Evolutionary conservation across 2,888 invertebrate species (phyloP).

Genomic region (Eupithecia abbreviata): DNA sequence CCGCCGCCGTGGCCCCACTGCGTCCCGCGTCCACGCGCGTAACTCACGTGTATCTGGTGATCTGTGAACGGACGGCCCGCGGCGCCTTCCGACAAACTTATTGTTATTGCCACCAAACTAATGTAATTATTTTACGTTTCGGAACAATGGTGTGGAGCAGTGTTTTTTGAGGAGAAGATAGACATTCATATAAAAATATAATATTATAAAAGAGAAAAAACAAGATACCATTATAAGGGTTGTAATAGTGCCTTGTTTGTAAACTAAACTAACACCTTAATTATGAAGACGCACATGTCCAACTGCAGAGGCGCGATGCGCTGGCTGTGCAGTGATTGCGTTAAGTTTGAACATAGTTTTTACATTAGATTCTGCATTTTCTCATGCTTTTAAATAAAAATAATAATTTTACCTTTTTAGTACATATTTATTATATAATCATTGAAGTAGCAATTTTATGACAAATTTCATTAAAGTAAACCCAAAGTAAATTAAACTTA

Average conservation of each 20-base stretch:
- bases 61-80: constrained; percentile 71
- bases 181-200: background rate
- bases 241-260: too few relatives aligned
- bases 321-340: too few relatives aligned
- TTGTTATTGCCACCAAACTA: constrained; percentile 80
- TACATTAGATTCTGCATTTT: too few relatives aligned
- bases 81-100: constrained; percentile 70
- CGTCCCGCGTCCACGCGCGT: constrained; percentile 49
- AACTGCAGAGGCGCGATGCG: too few relatives aligned
- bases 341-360: too few relatives aligned
- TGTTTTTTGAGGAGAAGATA: background rate
- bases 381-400: too few relatives aligned
- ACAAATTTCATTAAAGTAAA: background rate
- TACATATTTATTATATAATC: background rate
- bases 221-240: background rate
- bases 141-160: constrained; percentile 54
- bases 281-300: too few relatives aligned
- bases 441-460: background rate
- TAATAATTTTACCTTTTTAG: too few relatives aligned
- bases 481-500: background rate
- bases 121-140: constrained; percentile 78
- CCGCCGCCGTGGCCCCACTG: background rate
- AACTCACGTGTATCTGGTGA: constrained; percentile 76
- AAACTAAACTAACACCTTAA: too few relatives aligned
- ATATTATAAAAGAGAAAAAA: background rate